These are phyloP conservation scores for Athetis lepigone DNA, from an alignment of 2,888 invertebrate species.

Conservation along the genomic window DNA sequence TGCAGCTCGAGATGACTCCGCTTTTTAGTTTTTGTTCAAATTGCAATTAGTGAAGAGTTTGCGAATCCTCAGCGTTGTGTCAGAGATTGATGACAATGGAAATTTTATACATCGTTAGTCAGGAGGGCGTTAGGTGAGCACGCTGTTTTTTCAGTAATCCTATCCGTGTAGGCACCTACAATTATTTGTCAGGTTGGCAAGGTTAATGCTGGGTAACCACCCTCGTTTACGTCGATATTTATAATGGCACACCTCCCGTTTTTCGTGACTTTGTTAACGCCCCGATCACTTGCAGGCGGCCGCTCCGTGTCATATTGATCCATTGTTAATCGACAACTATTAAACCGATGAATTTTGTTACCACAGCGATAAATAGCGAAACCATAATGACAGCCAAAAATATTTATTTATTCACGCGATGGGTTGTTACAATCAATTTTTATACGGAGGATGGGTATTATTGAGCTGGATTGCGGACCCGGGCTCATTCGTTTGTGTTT, in stretches of 20 bases:
- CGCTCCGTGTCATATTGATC: slow-evolving; percentile 61
- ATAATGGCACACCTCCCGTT: slow-evolving; percentile 58
- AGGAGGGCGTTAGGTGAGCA: slow-evolving; percentile 86
- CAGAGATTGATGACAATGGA: slow-evolving; percentile 91
- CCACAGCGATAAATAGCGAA: slow-evolving; percentile 79
- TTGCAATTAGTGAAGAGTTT: slow-evolving; percentile 90
- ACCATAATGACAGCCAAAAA: slow-evolving; percentile 72
- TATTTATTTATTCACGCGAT: slow-evolving; percentile 69
- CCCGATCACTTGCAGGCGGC: slow-evolving; percentile 55
- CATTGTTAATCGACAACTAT: slow-evolving; percentile 77
- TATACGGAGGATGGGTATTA: slow-evolving; percentile 81
- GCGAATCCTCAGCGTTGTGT: slow-evolving; percentile 88
- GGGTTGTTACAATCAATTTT: slow-evolving; percentile 83
- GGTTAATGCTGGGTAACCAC: slow-evolving; percentile 73
- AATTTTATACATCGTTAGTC: slow-evolving; percentile 91
- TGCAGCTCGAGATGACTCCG: slow-evolving; percentile 87
- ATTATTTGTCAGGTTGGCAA: slow-evolving; percentile 77
- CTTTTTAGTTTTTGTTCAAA: slow-evolving; percentile 90
- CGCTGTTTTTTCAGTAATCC: slow-evolving; percentile 88
- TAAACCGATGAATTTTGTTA: slow-evolving; percentile 79
- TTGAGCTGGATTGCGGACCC: slow-evolving; percentile 77
- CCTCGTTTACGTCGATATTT: slow-evolving; percentile 69
- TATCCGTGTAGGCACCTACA: slow-evolving; percentile 78
- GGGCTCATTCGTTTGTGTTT: slow-evolving; percentile 87
- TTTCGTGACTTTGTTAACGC: slow-evolving; percentile 56